Evolutionary conservation across 2,888 invertebrate species (phyloP), one percentile per base, ranked within the genome.

Genomic region (Lasioglossum figueresi): DNA sequence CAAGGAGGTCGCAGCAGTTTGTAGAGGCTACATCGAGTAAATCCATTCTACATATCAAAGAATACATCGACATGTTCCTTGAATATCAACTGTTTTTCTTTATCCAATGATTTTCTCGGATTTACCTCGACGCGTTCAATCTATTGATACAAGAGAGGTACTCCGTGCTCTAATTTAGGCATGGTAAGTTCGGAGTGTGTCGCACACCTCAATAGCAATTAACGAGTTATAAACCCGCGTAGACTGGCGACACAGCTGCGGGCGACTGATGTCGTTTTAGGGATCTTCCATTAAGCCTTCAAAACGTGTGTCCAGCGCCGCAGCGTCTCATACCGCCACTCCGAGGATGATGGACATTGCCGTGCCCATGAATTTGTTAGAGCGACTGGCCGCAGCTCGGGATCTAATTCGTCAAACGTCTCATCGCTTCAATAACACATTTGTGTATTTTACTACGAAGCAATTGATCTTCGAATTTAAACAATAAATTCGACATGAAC

Each of bases 271-370:
- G 31, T 16, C 75, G 12, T 37, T 27, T 52, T 19, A 59, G 37
- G 34, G 59, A 63, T 63, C 59, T 27, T 16, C 59, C 59, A 63
- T 63, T 63, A 63, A 63, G 59, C 59, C 27, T 63, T 63, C 59
- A 27, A 14, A 63, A 63, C 59, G 59, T 63, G 59, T 59, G 59
- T 63, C 16, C 59, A 16, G 14, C 27, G 31, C 59, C 27, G 5
- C 27, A 27, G 31, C 27, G 27, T 16, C 59, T 63, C 59, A 16
- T 63, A 16, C 31, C 59, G 14, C 59, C 59, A 27, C 59, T 31
- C 27, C 10, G 59, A 63, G 16, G 59, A 16, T 63, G 59, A 63
- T 27, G 5, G 27, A 63, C 59, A 63, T 16, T 16, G 27, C 14
- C 59, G 27, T 63, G 59, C 31, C 31, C 59, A 63, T 63, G 59